Evolutionary conservation across 2,113 vertebrate species (phyloP), one percentile per base, ranked within the genome.

Genomic region (Corapipo altera): DNA sequence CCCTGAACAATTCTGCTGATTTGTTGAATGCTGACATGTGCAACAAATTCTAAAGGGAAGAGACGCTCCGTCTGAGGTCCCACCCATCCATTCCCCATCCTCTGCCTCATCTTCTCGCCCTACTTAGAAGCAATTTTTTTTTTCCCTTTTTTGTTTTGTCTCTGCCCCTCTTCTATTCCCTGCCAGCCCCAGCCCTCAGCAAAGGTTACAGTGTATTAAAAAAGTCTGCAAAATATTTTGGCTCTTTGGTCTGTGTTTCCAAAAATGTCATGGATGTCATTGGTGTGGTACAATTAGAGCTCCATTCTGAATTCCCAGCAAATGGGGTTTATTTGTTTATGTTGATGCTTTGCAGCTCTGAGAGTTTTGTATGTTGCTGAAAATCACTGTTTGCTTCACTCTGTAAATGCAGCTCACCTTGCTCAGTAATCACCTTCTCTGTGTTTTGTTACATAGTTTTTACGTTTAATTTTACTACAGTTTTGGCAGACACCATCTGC

Each of bases 41-140:
- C 75, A 91, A 92, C 51, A 78, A 91, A 91, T 93, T 97, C 51
- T 91, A 48, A 73, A 77, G 55, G 46, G 51, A 88, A 80, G 83
- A 95, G 92, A 86, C 79, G n/a, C 49, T 92, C 2, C 0, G 46
- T 93, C 82, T 92, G 64, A 33, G 51, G 46, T 93, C 51, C 67
- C 87, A 90, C 72, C 85, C 85, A 77, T 80, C 32, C 46, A 65
- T 57, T 69, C 39, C 14, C 15, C 16, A 15, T 43, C 9, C 19
- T 90, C 57, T 37, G 12, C 6, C 39, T 75, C 71, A 39, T 88
- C 62, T 54, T 70, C 55, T 58, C 48, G 85, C 27, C 21, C 35
- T 59, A 37, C 35, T 93, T 85, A 64, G 59, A 91, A 84, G 4
- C 27, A 54, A 9, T 35, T 6, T 43, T 13, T 52, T 26, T 15